phyloP scores from a whole-genome alignment of 2,888 invertebrate species.

The Tortricodes alternella region DNA sequence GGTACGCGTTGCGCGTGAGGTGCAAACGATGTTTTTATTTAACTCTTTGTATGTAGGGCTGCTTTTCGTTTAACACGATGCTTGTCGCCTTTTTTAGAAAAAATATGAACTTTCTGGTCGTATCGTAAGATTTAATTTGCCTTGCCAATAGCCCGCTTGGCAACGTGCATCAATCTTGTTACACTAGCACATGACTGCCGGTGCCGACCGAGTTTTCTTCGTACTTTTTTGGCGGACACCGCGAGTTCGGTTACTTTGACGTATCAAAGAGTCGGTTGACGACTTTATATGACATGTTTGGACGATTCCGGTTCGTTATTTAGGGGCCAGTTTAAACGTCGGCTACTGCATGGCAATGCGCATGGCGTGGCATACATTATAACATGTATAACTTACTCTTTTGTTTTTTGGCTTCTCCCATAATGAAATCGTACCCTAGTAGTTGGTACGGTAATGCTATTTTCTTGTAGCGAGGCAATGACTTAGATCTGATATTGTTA shows the following conservation, averaged over 20 bases:
- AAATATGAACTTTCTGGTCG: conserved; percentile 37
- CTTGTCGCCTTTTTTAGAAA: conserved; percentile 4
- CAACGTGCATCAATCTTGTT: conserved; percentile 53
- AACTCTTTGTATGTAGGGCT: conserved; percentile 35
- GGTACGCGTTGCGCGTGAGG: conserved; percentile 42
- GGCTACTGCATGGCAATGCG: conserved; percentile 7
- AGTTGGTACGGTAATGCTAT: too few relatives aligned
- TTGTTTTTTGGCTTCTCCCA: too few relatives aligned
- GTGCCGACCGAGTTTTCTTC: conserved; percentile 50
- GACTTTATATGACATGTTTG: conserved; percentile 37
- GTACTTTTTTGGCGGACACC: conserved; percentile 48
- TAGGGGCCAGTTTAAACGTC: conserved; percentile 17
- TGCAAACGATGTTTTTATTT: conserved; percentile 36
- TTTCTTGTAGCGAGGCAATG: too few relatives aligned
- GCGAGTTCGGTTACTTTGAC: conserved; percentile 40
- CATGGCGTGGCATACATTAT: too few relatives aligned
- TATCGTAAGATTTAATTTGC: conserved; percentile 43
- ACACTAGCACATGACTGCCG: conserved; percentile 44
- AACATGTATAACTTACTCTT: too few relatives aligned
- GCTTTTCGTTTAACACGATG: conserved; percentile 38
- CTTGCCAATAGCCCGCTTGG: conserved; percentile 42
- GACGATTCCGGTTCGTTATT: neutral
- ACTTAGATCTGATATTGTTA: too few relatives aligned
- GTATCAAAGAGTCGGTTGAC: conserved; percentile 43
- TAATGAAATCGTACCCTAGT: too few relatives aligned